Conservation (phyloP, 1,140 invertebrate genomes). For the Pygmarrhopalites habei region DNA sequence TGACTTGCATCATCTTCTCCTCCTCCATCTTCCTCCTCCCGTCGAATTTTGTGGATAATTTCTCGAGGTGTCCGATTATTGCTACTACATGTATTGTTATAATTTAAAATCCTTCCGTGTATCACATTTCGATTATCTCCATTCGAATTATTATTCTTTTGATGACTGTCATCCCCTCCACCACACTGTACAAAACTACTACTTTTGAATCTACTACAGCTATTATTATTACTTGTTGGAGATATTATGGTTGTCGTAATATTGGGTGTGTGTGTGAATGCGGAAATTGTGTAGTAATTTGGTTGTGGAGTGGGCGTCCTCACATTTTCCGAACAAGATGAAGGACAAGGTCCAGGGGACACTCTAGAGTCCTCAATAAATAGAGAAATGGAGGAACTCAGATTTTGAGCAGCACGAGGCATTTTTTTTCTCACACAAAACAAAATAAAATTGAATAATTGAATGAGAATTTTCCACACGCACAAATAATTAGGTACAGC, state of each 20-base stretch:
- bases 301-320: background rate
- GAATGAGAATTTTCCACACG: too few species aligned
- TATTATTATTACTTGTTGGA: too few species aligned
- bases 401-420: constrained; percentile 11
- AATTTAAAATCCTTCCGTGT: too few species aligned
- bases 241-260: background rate
- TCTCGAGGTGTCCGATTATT: constrained; percentile 11
- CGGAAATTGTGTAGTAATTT: constrained; percentile 18
- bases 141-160: too few species aligned
- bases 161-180: too few species aligned
- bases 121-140: too few species aligned
- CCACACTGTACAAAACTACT: too few species aligned
- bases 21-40: constrained; percentile 18
- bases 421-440: too few species aligned
- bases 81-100: too few species aligned
- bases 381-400: constrained; percentile 30
- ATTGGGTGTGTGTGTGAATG: constrained; percentile 14
- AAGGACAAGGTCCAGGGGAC: constrained; percentile 23
- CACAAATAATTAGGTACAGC: too few species aligned
- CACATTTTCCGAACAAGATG: background rate
- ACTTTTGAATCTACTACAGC: too few species aligned
- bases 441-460: too few species aligned
- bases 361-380: constrained; percentile 34
- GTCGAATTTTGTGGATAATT: constrained; percentile 28
- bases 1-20: constrained; percentile 1